Base-by-base conservation (phyloP, 2,113 vertebrate genomes). In the Indri indri region DNA sequence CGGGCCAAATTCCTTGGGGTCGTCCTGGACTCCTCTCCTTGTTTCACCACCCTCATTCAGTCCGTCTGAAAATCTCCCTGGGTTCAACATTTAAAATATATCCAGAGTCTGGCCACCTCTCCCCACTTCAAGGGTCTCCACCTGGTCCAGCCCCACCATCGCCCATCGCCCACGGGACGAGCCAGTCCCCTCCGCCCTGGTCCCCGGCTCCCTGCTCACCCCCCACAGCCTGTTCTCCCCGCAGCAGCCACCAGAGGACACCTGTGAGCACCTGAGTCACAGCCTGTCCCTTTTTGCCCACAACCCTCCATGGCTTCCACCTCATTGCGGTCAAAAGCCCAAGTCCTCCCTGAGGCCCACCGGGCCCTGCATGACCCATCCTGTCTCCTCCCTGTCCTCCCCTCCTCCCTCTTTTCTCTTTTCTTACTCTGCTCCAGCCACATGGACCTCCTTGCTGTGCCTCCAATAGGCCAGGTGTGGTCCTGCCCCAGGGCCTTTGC, bases 91-190 rank as follows among this genome's bases (percentile, higher is more conserved):
- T 89, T 34, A 66, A 61, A 54, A 45, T 34, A 10, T 3, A 47
- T 32, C 71, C 84, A 34, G 27, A 30, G 63, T 73, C n/a, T 12
- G 2, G 71, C 52, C 18, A 9, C 23, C 61, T 87, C 34, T 68
- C 37, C 14, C 23, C 22, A 8, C 3, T 76, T 47, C 3, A 0
- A 0, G 16, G 13, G 27, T 40, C 20, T 57, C 18, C 27, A 0
- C 30, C 1, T 2, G 8, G 27, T 23, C 23, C 4, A 1, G 61
- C 23, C 6, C 45, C 32, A 12, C 12, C 32, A 5, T 6, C 1
- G 7, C 27, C 12, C 32, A 5, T 6, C 1, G 7, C 27, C 37
- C 68, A 20, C 22, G 18, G 25, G 57, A 54, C 50, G 32, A 37
- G 37, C 9, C 59, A 12, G 3, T 6, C 22, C 8, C n/a, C 20